Evolutionary conservation across 2,113 vertebrate genomes (phyloP).

Genomic region (Shinisaurus crocodilurus): DNA sequence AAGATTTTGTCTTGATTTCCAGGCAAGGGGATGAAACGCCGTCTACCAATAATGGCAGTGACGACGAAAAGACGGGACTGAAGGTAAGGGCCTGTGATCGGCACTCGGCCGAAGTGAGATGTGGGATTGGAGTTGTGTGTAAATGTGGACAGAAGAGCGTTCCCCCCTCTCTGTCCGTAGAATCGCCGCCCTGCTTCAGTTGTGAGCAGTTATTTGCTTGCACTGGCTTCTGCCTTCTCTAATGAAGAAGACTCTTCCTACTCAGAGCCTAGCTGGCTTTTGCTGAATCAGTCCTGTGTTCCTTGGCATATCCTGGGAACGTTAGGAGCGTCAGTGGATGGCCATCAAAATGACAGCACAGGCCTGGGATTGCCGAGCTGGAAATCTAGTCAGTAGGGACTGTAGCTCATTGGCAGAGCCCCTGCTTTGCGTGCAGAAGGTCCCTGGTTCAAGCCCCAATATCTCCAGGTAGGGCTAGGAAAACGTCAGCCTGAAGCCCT

Average conservation of each 20-base stretch:
- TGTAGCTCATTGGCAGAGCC: too few relatives aligned
- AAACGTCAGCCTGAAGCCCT: too few relatives aligned
- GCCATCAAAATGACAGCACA: background rate
- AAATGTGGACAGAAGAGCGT: slow-evolving; percentile 39
- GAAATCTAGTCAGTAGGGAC: background rate
- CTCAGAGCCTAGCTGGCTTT: slow-evolving; percentile 33
- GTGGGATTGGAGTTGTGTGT: slow-evolving; percentile 58
- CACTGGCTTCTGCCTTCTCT: background rate
- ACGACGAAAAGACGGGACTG: slow-evolving; percentile 99
- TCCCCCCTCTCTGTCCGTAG: slow-evolving; percentile 6
- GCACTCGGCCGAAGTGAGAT: slow-evolving; percentile 56
- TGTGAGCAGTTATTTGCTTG: background rate
- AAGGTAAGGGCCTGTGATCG: slow-evolving; percentile 88
- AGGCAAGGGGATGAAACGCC: slow-evolving; percentile 97
- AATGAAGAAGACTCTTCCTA: slow-evolving; percentile 27
- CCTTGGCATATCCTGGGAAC: background rate
- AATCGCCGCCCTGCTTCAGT: slow-evolving; percentile 1
- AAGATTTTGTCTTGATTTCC: slow-evolving; percentile 99
- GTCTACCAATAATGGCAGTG: slow-evolving; percentile 98
- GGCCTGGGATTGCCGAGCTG: background rate
- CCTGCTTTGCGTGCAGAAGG: too few relatives aligned
- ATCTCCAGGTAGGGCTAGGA: too few relatives aligned
- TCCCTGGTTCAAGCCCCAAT: too few relatives aligned
- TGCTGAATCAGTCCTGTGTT: background rate
- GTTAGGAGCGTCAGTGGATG: background rate